Evolutionary conservation across 2,113 vertebrate genomes (phyloP).

Genomic region (Cebidichthys violaceus): DNA sequence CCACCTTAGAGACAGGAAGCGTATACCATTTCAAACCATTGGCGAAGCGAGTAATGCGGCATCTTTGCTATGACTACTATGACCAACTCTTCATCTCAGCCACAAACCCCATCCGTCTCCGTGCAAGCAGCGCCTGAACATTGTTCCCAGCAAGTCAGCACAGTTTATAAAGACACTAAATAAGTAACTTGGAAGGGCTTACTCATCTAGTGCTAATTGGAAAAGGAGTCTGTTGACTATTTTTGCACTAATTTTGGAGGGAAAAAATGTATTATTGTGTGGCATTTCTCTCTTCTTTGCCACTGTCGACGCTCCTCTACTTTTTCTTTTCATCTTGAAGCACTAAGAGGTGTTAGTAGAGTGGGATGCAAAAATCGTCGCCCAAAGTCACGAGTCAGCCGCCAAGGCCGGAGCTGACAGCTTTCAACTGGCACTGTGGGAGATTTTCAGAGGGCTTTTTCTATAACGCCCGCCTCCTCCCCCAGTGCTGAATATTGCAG

Average conservation of each 20-base stretch:
- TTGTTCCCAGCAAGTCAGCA: too few species aligned
- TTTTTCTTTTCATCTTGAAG: slow-evolving; percentile 36
- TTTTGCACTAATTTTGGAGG: too few species aligned
- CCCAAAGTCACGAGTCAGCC: slow-evolving; percentile 44
- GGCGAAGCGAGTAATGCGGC: too few species aligned
- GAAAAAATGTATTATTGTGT: neutral
- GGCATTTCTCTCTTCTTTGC: neutral
- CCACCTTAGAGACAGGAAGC: neutral
- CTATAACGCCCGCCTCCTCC: slow-evolving; percentile 32
- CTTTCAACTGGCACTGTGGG: slow-evolving; percentile 44
- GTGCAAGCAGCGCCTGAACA: too few species aligned
- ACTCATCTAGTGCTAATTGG: neutral
- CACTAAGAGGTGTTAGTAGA: slow-evolving; percentile 28
- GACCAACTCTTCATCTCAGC: neutral
- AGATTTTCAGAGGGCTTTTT: slow-evolving; percentile 58
- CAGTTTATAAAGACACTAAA: too few species aligned
- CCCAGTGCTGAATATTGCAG: slow-evolving; percentile 59
- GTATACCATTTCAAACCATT: neutral
- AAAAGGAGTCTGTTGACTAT: neutral
- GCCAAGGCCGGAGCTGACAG: slow-evolving; percentile 17
- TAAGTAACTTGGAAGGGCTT: too few species aligned
- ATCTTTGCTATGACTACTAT: neutral
- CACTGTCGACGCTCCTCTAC: neutral
- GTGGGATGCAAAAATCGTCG: neutral
- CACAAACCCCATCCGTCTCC: neutral